phyloP scores from a whole-genome alignment of 2,797 vertebrate genomes.

The Lepus townsendii region DNA sequence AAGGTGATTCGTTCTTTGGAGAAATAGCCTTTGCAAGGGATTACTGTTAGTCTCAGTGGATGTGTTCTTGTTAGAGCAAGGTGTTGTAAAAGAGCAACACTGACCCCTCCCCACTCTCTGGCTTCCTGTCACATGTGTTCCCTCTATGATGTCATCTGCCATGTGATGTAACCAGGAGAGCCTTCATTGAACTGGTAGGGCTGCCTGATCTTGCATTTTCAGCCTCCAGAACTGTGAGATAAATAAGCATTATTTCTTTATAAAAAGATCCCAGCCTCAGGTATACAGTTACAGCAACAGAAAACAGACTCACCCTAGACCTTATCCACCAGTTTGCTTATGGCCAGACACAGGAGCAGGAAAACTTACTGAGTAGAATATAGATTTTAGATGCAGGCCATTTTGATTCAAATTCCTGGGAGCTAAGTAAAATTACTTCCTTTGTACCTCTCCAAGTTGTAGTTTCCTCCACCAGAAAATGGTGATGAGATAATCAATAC shows the following conservation, averaged over 20 bases:
- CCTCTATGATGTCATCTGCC: not conserved
- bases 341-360: not conserved
- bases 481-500: not conserved
- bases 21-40: not conserved
- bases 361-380: not conserved
- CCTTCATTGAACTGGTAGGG: not conserved
- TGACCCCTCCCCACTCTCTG: not conserved
- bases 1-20: not conserved
- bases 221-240: not conserved
- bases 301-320: not conserved
- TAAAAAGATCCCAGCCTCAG: not conserved
- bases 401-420: slow-evolving; percentile 19
- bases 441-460: not conserved
- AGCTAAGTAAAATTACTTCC: not conserved
- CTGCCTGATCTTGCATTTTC: not conserved
- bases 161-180: not conserved
- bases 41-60: not conserved
- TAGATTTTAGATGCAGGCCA: not conserved
- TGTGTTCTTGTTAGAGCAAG: not conserved
- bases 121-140: not conserved
- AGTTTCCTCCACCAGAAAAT: slow-evolving; percentile 42
- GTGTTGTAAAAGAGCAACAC: not conserved
- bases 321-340: not conserved
- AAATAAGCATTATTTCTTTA: not conserved
- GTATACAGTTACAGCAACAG: not conserved